Percentiles rank a stretch among this genome's conserved stretches.
These are phyloP conservation scores for Microdon myrmicae DNA, from an alignment of 2,888 invertebrate genomes.

Conservation along the genomic window DNA sequence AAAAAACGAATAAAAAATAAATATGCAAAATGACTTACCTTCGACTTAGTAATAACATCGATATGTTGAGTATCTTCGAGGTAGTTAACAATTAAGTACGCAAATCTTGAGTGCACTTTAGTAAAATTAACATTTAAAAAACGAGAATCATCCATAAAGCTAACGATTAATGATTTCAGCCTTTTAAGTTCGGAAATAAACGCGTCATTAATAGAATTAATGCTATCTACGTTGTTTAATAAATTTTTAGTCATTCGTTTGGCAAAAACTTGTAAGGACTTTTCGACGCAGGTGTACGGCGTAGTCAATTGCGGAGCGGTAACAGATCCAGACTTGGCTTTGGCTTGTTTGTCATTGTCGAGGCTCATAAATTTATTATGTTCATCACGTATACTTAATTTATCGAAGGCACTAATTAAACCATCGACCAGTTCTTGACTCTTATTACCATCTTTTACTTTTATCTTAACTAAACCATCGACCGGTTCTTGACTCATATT, in stretches of 20 bases:
- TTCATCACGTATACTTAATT: slow-evolving; percentile 28
- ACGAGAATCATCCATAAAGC: slow-evolving; percentile 76
- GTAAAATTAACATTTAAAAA: slow-evolving; percentile 74
- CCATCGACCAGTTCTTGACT: slow-evolving; percentile 51
- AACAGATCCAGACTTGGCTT: slow-evolving; percentile 34
- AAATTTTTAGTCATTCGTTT: slow-evolving; percentile 76
- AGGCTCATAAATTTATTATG: slow-evolving; percentile 7
- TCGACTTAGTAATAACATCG: slow-evolving; percentile 50
- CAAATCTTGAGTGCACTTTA: slow-evolving; percentile 74
- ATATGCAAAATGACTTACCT: slow-evolving; percentile 53
- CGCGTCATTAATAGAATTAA: slow-evolving; percentile 70
- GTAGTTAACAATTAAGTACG: slow-evolving; percentile 73
- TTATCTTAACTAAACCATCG: slow-evolving; percentile 63
- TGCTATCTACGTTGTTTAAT: slow-evolving; percentile 70
- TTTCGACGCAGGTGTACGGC: slow-evolving; percentile 71
- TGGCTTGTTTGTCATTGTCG: slow-evolving; percentile 21
- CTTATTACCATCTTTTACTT: slow-evolving; percentile 40
- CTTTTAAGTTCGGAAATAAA: slow-evolving; percentile 77
- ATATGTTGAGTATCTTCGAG: slow-evolving; percentile 66
- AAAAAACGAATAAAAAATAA: neutral
- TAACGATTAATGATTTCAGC: slow-evolving; percentile 74
- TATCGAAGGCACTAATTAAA: slow-evolving; percentile 53
- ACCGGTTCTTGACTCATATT: slow-evolving; percentile 28
- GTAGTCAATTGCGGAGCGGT: slow-evolving; percentile 58
- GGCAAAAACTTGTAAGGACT: slow-evolving; percentile 75